phyloP scores from a whole-genome alignment of 2,113 vertebrate species.

The Syrmaticus mikado region DNA sequence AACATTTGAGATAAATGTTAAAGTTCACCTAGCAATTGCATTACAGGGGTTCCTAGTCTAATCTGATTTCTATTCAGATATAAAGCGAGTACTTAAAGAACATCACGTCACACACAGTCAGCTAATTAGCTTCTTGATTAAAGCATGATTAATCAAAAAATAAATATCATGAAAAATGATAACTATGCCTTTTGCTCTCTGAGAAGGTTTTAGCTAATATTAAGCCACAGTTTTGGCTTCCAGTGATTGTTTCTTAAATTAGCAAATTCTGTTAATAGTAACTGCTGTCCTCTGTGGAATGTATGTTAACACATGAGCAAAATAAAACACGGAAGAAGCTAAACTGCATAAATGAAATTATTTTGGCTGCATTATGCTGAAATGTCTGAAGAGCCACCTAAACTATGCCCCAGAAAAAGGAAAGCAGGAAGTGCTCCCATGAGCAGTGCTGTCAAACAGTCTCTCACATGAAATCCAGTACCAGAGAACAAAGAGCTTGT shows the following conservation, averaged over 20 bases:
- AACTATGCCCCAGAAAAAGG: not conserved
- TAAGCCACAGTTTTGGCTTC: not conserved
- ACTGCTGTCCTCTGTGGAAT: not conserved
- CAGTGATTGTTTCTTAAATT: not conserved
- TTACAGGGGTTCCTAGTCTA: not conserved
- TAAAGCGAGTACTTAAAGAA: not conserved
- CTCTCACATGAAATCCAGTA: not conserved
- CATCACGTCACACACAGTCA: not conserved
- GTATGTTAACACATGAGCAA: not conserved
- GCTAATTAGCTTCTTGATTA: not conserved
- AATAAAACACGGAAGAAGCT: not conserved
- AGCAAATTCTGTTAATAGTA: not conserved
- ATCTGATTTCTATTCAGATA: not conserved
- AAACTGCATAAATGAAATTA: not conserved
- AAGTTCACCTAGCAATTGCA: not conserved
- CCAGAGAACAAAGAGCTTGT: not conserved
- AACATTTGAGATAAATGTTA: not conserved
- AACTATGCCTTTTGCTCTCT: not conserved
- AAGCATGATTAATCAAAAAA: not conserved
- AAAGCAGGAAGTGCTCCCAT: not conserved
- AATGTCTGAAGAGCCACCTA: not conserved
- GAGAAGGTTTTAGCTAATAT: not conserved
- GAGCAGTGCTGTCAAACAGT: not conserved
- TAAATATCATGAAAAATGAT: not conserved
- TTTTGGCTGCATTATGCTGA: not conserved